Evolutionary conservation across 1,140 invertebrate species (phyloP).

Genomic region (Drosophila varians): DNA sequence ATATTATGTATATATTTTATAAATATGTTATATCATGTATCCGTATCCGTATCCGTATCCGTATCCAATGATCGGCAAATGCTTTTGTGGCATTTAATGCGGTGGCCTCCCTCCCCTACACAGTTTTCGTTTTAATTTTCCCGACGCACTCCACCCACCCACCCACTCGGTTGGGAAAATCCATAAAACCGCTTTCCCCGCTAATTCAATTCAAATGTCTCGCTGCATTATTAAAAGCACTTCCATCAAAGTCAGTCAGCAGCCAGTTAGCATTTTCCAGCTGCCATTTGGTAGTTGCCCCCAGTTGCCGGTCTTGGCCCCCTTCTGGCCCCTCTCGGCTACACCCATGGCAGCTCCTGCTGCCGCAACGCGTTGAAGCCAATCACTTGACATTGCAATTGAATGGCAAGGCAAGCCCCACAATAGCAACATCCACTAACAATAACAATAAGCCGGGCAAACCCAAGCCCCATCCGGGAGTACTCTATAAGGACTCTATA

Average conservation of each 20-base stretch:
- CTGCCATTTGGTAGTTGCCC: conserved; percentile 1
- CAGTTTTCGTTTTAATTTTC: conserved; percentile 40
- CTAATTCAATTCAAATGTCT: conserved; percentile 72
- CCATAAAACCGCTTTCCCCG: conserved; percentile 35
- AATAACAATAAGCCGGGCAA: conserved; percentile 37
- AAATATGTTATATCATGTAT: background rate
- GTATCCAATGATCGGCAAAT: background rate
- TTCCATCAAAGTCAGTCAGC: conserved; percentile 59
- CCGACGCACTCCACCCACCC: background rate
- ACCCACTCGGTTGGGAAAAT: conserved; percentile 2
- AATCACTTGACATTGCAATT: conserved; percentile 75
- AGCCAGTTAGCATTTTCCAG: background rate
- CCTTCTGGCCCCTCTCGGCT: background rate
- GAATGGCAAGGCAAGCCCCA: conserved; percentile 50
- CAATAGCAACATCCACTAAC: conserved; percentile 9
- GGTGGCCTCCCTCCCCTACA: conserved; percentile 18
- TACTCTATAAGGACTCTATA: conserved; percentile 7
- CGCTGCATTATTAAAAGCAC: conserved; percentile 67
- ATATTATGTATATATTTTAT: conserved; percentile 12
- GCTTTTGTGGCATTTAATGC: conserved; percentile 20
- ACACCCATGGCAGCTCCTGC: background rate
- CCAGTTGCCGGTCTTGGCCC: background rate
- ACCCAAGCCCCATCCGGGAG: background rate
- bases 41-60: too few species aligned
- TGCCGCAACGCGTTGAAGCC: conserved; percentile 35